Conservation (phyloP, 2,888 invertebrate species). For the Glaucopsyche alexis region DNA sequence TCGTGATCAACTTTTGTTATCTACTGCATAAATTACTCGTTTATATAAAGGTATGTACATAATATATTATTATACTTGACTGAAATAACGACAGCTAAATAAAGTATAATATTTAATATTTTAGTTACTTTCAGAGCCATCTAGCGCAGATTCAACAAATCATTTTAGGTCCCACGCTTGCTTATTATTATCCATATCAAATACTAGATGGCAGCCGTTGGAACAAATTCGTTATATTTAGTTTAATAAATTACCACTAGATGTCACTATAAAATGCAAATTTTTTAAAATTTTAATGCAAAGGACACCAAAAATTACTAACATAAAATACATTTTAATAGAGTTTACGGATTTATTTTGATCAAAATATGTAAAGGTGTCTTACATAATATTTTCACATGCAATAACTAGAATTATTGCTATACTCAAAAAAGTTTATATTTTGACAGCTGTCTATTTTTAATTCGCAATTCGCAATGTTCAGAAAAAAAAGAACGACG, state of each 20-base stretch:
- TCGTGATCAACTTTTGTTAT: too few species aligned
- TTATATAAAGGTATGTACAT: too few species aligned
- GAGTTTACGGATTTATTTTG: neutral
- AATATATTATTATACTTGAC: too few species aligned
- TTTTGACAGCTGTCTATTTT: constrained; percentile 36
- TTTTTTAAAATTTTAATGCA: neutral
- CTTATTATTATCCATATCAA: neutral
- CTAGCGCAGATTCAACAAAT: neutral
- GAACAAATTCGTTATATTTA: neutral
- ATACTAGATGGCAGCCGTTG: neutral
- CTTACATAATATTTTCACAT: neutral
- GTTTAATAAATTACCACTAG: neutral
- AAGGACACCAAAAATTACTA: neutral
- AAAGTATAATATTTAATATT: too few species aligned
- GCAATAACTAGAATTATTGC: neutral
- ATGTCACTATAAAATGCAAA: neutral
- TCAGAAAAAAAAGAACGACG: constrained; percentile 41
- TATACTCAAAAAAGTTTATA: neutral
- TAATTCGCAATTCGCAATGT: constrained; percentile 36
- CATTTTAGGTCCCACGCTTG: neutral
- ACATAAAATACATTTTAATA: neutral
- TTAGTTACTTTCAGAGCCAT: neutral
- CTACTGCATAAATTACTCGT: too few species aligned
- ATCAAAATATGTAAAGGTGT: too few species aligned
- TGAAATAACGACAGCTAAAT: too few species aligned